phyloP scores from a whole-genome alignment of 1,140 invertebrate species.

The Pseudomyrmex sp. region DNA sequence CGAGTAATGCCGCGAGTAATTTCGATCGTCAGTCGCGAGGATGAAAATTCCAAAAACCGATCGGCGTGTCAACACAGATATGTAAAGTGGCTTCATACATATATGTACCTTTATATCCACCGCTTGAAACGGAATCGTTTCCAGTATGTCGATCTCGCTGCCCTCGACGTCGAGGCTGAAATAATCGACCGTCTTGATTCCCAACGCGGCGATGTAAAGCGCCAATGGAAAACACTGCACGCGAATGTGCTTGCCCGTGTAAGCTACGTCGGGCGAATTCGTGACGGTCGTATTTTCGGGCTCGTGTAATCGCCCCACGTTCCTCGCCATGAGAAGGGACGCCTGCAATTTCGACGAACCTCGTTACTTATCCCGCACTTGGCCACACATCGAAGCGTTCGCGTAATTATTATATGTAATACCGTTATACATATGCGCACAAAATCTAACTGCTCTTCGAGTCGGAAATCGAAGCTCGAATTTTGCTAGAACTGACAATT shows the following conservation, averaged over 20 bases:
- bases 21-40: not conserved
- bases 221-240: conserved; percentile 86
- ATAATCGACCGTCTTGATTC: conserved; percentile 82
- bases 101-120: conserved; percentile 81
- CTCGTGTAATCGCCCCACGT: conserved; percentile 73
- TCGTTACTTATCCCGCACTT: not conserved
- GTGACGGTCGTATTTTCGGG: conserved; percentile 18
- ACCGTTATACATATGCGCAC: too few relatives aligned
- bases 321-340: conserved; percentile 75
- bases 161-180: conserved; percentile 86
- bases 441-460: too few relatives aligned
- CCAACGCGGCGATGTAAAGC: conserved; percentile 84
- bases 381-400: not conserved
- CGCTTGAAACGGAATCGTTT: conserved; percentile 85
- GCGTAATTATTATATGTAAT: not conserved
- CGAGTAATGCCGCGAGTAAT: not conserved
- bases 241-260: conserved; percentile 71
- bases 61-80: too few relatives aligned
- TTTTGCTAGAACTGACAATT: not conserved
- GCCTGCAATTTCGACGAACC: conserved; percentile 61
- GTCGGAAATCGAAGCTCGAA: not conserved
- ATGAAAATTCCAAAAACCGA: not conserved
- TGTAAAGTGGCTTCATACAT: too few relatives aligned
- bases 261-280: conserved; percentile 72
- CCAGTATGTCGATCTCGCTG: conserved; percentile 85